Conservation (phyloP, 2,888 invertebrate species). For the Leptothorax acervorum region DNA sequence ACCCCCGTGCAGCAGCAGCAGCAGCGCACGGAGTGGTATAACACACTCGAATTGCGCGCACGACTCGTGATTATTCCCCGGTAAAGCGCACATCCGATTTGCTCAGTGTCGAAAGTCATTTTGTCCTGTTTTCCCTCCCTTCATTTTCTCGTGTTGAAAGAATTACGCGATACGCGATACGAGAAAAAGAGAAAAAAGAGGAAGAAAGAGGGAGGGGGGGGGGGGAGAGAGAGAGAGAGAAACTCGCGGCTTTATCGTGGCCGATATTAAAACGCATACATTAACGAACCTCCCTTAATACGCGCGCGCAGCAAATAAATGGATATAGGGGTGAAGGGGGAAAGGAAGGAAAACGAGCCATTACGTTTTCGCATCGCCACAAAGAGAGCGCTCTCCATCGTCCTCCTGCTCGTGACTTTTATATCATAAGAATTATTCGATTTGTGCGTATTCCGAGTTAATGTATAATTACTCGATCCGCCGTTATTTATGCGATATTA, state of each 20-base stretch:
- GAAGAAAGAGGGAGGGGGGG: not conserved
- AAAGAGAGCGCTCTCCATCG: slow-evolving; percentile 19
- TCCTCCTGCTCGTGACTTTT: slow-evolving; percentile 48
- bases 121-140: slow-evolving; percentile 2
- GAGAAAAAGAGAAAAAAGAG: not conserved
- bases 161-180: slow-evolving; percentile 6
- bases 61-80: slow-evolving; percentile 36
- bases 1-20: not conserved
- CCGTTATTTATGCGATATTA: slow-evolving; percentile 74
- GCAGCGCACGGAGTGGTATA: slow-evolving; percentile 1
- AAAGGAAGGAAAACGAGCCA: slow-evolving; percentile 35
- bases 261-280: slow-evolving; percentile 78
- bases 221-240: not conserved
- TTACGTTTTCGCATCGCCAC: slow-evolving; percentile 23
- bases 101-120: slow-evolving; percentile 44
- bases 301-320: slow-evolving; percentile 60
- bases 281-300: slow-evolving; percentile 74
- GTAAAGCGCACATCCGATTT: slow-evolving; percentile 50
- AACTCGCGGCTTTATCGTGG: slow-evolving; percentile 72
- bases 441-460: slow-evolving; percentile 62
- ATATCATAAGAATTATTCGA: slow-evolving; percentile 54
- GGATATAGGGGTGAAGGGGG: slow-evolving; percentile 32
- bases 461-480: slow-evolving; percentile 76
- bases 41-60: slow-evolving; percentile 55
- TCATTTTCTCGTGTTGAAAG: slow-evolving; percentile 29